Conservation (phyloP, 2,797 vertebrate genomes). For the Garrulus glandarius region DNA sequence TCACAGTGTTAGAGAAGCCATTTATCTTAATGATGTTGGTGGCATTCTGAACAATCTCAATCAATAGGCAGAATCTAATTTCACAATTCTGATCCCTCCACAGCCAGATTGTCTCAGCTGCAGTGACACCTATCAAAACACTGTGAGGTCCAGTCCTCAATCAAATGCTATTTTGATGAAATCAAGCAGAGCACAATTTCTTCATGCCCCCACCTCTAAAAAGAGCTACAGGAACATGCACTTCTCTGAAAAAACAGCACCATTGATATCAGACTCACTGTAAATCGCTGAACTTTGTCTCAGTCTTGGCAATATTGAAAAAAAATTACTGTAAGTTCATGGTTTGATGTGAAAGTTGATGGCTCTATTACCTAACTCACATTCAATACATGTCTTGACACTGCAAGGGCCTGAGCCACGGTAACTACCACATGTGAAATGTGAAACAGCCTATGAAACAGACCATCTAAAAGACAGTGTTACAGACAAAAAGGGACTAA, state of each 20-base stretch:
- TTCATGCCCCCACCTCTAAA: background rate
- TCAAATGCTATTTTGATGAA: background rate
- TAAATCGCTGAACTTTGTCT: background rate
- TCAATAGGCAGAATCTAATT: background rate
- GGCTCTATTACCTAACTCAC: background rate
- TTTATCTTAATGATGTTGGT: background rate
- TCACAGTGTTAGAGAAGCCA: background rate
- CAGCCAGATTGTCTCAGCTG: background rate
- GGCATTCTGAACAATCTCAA: background rate
- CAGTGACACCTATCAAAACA: background rate
- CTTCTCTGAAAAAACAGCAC: background rate
- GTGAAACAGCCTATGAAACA: background rate
- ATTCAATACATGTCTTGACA: background rate
- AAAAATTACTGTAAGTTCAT: background rate
- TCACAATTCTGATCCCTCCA: background rate
- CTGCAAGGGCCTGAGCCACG: background rate
- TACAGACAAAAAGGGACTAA: background rate
- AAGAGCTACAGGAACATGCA: background rate
- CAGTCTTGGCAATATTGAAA: background rate
- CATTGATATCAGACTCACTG: background rate
- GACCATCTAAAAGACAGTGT: background rate
- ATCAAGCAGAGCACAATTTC: background rate
- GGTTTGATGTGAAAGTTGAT: background rate
- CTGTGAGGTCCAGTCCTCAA: background rate
- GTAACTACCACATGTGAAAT: background rate